Base-by-base conservation (phyloP, 2,888 invertebrate genomes). In the Cryptus viduatorius region DNA sequence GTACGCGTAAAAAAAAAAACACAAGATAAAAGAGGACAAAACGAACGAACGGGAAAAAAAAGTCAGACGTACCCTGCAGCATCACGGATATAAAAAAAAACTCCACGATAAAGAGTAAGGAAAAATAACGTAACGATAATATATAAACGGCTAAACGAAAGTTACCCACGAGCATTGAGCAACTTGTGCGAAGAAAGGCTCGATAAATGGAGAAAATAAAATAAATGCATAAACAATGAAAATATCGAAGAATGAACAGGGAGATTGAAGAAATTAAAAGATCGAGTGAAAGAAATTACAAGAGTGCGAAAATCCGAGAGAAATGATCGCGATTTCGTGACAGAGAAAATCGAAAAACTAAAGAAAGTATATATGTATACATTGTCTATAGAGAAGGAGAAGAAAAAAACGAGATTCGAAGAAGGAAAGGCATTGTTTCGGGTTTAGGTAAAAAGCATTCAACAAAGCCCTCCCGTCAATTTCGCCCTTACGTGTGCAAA, bases 211-310 rank as follows among this genome's bases (percentile, higher is more conserved):
- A 29, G 56, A 68, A 44, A 79, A 65, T 42, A 61, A 53, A 10
- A 8, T 16, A 14, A 37, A 44, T 44, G 16, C 42, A 44, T 44
- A 24, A 37, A 37, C 37, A 37, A 37, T 37, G 37, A 8, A 37
- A 37, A 37, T 37, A 37, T 37, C 8, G 5, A 37, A 5, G 19
- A 12, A 67, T 67, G 24, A 53, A 24, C 37, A 61, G 19, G 69
- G 19, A 50, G 48, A 69, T 10, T 42, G 19, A 76, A 69, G 76
- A 76, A 69, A 44, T 29, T 64, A 46, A 56, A 29, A 59, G 24
- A n/a, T 46, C 24, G 37, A 24, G 71, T 71, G 77, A 10, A 31
- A 82, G 76, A 56, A 48, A 80, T 3, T 19, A 53, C 8, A 19
- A 69, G 19, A 16, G 44, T 24, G 67, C 19, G 48, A 68, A 14